These are phyloP conservation scores for Indicator maculatus DNA, from an alignment of 2,113 vertebrate species.

Conservation along the genomic window DNA sequence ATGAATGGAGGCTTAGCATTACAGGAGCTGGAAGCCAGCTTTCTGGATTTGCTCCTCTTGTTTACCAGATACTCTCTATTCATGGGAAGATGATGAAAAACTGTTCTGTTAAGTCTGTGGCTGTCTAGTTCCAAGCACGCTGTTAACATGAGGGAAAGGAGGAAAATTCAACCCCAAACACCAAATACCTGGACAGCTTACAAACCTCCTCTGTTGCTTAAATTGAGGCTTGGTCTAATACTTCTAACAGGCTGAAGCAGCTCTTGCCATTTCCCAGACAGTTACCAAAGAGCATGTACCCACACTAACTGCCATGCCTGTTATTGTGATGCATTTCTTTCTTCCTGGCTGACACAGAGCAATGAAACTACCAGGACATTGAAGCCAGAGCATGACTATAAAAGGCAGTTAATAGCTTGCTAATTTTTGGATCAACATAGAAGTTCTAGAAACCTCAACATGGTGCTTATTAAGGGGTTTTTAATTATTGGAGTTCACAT, in stretches of 20 bases:
- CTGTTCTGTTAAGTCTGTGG: background rate
- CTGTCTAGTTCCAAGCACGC: slow-evolving; percentile 16
- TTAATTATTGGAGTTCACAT: background rate
- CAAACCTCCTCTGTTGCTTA: background rate
- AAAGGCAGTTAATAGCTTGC: slow-evolving; percentile 14
- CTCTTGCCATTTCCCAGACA: slow-evolving; percentile 7
- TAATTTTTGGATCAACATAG: slow-evolving; percentile 28
- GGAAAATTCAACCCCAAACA: background rate
- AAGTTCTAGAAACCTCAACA: background rate
- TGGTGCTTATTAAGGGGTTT: background rate
- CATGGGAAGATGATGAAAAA: background rate
- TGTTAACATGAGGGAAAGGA: background rate
- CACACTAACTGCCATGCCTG: background rate
- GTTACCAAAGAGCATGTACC: background rate
- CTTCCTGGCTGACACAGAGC: background rate
- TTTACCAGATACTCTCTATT: slow-evolving; percentile 22
- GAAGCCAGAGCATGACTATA: slow-evolving; percentile 6
- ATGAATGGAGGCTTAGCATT: background rate
- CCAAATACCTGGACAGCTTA: background rate
- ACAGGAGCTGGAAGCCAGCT: background rate
- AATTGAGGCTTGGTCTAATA: background rate
- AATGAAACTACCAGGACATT: background rate
- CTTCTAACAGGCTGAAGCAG: background rate
- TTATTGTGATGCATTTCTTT: background rate
- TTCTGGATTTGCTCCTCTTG: slow-evolving; percentile 19